Percentiles rank a stretch among this genome's conserved stretches.
These are phyloP conservation scores for Acanthornis magna DNA, from an alignment of 2,797 vertebrate species.

Conservation along the genomic window DNA sequence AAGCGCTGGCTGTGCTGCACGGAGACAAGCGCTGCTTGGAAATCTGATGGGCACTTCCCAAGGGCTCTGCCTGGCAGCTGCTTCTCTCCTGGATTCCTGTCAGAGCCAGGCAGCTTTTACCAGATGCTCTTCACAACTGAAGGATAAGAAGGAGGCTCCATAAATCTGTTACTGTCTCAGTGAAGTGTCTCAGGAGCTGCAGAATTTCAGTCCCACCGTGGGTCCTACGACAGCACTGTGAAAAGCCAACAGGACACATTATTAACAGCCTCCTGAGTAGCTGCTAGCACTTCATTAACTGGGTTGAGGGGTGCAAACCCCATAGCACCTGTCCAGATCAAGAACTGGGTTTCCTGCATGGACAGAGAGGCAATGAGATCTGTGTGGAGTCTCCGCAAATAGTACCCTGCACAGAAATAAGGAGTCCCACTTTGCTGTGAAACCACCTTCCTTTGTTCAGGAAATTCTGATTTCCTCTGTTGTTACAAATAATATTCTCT, in stretches of 20 bases:
- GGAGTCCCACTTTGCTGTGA: not conserved
- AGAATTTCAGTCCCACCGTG: fast-evolving
- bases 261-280: not conserved
- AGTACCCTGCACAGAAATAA: not conserved
- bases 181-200: not conserved
- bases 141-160: not conserved
- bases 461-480: not conserved
- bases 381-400: not conserved
- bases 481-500: not conserved
- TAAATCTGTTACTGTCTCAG: not conserved
- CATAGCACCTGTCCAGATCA: not conserved
- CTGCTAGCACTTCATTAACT: not conserved
- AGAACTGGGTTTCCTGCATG: not conserved
- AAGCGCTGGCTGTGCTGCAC: fast-evolving
- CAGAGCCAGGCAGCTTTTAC: not conserved
- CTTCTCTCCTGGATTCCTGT: not conserved
- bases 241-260: not conserved
- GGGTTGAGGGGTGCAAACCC: not conserved
- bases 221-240: fast-evolving
- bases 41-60: not conserved
- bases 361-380: not conserved
- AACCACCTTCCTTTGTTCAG: not conserved
- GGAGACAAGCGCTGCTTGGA: not conserved
- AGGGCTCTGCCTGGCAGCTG: not conserved
- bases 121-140: not conserved